These are phyloP conservation scores for Leptopilina clavipes DNA, from an alignment of 1,140 invertebrate species.

Conservation along the genomic window DNA sequence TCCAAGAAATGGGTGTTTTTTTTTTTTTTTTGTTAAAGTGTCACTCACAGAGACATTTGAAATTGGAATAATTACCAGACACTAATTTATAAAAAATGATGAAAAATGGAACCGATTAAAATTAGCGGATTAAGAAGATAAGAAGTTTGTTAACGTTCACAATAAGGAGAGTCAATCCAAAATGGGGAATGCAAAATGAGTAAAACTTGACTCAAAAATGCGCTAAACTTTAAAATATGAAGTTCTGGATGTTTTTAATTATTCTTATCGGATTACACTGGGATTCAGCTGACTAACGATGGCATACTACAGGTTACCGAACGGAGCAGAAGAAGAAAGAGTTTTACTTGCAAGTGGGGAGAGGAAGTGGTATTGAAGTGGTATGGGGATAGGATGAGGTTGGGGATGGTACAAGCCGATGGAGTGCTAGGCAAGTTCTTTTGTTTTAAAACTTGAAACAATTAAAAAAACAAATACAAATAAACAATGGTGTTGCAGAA, in stretches of 20 bases:
- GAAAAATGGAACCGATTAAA: no score
- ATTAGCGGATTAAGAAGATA: no score
- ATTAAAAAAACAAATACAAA: no score
- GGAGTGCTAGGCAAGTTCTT: not conserved
- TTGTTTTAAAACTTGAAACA: no score
- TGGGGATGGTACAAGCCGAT: slow-evolving; percentile 36
- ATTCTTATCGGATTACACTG: slow-evolving; percentile 6
- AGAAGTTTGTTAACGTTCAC: not conserved
- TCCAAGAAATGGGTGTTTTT: no score
- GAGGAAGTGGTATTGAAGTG: slow-evolving; percentile 46
- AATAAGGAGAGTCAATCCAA: not conserved
- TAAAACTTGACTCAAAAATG: not conserved
- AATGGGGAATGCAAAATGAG: not conserved
- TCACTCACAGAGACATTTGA: no score
- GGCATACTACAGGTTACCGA: slow-evolving; percentile 44
- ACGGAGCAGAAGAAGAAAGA: slow-evolving; percentile 50
- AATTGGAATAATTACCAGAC: no score
- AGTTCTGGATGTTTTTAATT: not conserved
- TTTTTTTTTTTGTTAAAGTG: no score
- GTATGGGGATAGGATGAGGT: slow-evolving; percentile 47
- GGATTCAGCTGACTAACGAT: slow-evolving; percentile 47
- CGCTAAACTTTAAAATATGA: not conserved
- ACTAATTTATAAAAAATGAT: no score
- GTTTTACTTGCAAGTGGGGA: slow-evolving; percentile 36
- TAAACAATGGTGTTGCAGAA: no score